Base-by-base conservation (phyloP, 2,113 vertebrate genomes). In the Pampusana beccarii region DNA sequence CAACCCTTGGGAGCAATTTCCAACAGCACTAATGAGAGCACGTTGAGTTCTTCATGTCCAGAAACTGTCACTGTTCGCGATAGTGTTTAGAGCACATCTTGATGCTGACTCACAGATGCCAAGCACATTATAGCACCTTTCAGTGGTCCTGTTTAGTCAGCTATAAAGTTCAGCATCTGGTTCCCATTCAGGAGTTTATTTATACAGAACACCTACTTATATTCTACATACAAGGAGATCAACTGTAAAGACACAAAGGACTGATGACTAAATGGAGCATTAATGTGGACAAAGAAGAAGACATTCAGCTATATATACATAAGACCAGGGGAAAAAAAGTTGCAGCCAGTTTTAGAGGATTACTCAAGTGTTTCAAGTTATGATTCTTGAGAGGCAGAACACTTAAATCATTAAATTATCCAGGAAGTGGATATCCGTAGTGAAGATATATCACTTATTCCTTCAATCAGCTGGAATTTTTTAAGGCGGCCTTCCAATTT, bases 1-100 rank as follows among this genome's bases (percentile, higher is more conserved):
- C 66, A 64, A 24, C 94, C 74, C 87, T 73, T 73, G 95, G 87
- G 92, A 95, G 48, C 81, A 94, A 88, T 90, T 93, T 95, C 90
- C 81, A 93, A 12, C 87, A 86, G 78, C 0, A 2, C 78, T 95
- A 91, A 91, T 90, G 89, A 95, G 82, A 92, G 74, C 74, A 80
- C 87, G 58, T 17, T 13, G 81, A 95, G 92, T 86, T 90, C 89
- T 89, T 82, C 67, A 50, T 53, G 80, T 86, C 87, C 74, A 90
- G 91, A 88, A 82, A 36, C 70, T 75, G 83, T 94, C 94, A 91
- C 73, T 57, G 77, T 64, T 89, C 73, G 33, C 69, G 56, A 9
- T 2, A 58, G 69, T 48, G 84, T 91, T 91, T 81, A 78, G 80
- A 93, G 73, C 84, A 89, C 69, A 79, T 91, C 89, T 88, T 82